Evolutionary conservation across 1,140 invertebrate species (phyloP).

Genomic region (Harlomillsia oculata): DNA sequence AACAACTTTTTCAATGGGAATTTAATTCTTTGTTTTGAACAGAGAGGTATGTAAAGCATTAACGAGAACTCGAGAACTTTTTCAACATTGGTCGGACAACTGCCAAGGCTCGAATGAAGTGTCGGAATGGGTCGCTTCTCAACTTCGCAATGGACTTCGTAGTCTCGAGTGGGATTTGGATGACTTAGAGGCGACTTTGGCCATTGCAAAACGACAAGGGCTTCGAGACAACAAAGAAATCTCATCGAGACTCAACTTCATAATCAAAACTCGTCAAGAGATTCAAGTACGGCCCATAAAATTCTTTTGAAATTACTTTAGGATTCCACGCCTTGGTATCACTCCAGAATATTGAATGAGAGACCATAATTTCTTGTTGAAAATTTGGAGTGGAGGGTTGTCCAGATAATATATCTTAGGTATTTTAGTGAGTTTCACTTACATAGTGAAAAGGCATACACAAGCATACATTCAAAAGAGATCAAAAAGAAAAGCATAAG

Average conservation of each 20-base stretch:
- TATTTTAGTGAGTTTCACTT: no score
- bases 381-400: no score
- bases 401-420: no score
- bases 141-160: conserved; percentile 33
- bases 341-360: not conserved
- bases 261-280: conserved; percentile 36
- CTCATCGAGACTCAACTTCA: conserved; percentile 36
- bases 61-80: conserved; percentile 32
- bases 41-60: conserved; percentile 36
- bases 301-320: not conserved
- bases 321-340: not conserved
- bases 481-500: no score
- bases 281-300: conserved; percentile 33
- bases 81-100: conserved; percentile 35
- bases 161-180: conserved; percentile 36
- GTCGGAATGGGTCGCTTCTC: conserved; percentile 34
- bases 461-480: no score
- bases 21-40: not conserved
- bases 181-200: conserved; percentile 34
- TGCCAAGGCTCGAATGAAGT: conserved; percentile 36
- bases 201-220: conserved; percentile 35
- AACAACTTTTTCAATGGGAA: not conserved
- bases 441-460: no score
- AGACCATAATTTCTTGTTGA: no score
- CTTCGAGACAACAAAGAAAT: conserved; percentile 36